Percentiles rank a stretch among this genome's conserved stretches.
phyloP scores from a whole-genome alignment of 2,797 vertebrate genomes.

The Pagetopsis macropterus region DNA sequence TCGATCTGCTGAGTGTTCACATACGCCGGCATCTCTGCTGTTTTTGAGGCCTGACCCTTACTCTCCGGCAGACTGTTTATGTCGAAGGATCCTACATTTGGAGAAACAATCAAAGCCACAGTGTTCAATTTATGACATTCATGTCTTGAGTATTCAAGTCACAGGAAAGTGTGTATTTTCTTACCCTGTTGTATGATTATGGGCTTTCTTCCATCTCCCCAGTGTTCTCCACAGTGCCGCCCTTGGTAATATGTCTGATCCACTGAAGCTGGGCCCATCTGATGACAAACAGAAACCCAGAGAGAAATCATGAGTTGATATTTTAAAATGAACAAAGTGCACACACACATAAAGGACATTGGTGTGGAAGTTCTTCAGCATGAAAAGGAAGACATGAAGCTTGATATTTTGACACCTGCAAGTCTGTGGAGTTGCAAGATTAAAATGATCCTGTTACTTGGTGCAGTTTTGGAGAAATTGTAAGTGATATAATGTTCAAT shows the following conservation, averaged over 20 bases:
- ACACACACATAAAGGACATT: no score
- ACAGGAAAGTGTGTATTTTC: neutral
- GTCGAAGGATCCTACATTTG: constrained; percentile 87
- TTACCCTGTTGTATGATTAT: constrained; percentile 88
- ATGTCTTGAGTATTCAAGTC: neutral
- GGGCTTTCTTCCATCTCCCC: constrained; percentile 86
- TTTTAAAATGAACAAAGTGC: neutral
- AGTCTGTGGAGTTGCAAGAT: no score
- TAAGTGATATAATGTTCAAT: no score
- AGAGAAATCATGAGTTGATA: neutral
- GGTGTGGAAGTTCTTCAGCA: no score
- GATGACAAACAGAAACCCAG: constrained; percentile 63
- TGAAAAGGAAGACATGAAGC: no score
- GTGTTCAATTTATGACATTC: neutral
- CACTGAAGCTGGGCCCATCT: constrained; percentile 83
- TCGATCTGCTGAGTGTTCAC: constrained; percentile 93
- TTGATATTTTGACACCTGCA: no score
- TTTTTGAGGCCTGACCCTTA: constrained; percentile 76
- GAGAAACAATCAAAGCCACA: constrained; percentile 10
- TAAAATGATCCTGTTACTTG: no score
- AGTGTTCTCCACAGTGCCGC: constrained; percentile 85
- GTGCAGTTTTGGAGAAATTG: no score
- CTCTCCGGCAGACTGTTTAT: constrained; percentile 85
- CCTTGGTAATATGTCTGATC: constrained; percentile 96
- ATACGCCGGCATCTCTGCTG: constrained; percentile 87